These are phyloP conservation scores for Orthosia incerta DNA, from an alignment of 2,888 invertebrate genomes.

Conservation along the genomic window DNA sequence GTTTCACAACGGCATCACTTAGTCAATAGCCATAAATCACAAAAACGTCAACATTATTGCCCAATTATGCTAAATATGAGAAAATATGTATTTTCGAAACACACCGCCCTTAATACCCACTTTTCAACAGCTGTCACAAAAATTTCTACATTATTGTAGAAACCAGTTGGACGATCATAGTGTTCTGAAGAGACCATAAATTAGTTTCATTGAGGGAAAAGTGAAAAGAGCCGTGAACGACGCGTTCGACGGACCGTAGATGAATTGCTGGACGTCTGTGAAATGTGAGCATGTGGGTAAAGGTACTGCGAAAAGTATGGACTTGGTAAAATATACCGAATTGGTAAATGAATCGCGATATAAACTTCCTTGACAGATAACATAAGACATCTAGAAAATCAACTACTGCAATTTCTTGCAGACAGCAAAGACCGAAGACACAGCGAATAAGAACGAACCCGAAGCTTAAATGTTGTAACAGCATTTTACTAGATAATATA, in stretches of 20 bases:
- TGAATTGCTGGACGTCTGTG: conserved; percentile 47
- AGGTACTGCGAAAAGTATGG: conserved; percentile 1
- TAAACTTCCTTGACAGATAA: too few relatives aligned
- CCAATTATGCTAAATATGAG: background rate
- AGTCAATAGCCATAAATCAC: background rate
- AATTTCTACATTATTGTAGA: conserved; percentile 46
- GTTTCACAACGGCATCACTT: background rate
- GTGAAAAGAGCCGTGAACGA: conserved; percentile 68
- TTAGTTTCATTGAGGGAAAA: conserved; percentile 69
- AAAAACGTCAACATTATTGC: background rate
- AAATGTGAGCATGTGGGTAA: conserved; percentile 43
- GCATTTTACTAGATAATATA: too few relatives aligned
- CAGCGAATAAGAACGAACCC: too few relatives aligned
- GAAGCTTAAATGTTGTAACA: too few relatives aligned
- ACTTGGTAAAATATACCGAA: conserved; percentile 25
- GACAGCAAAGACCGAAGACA: too few relatives aligned
- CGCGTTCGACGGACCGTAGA: conserved; percentile 59
- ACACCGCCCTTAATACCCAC: conserved; percentile 16
- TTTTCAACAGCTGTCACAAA: conserved; percentile 12
- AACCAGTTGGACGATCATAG: conserved; percentile 28
- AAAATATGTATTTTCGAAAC: conserved; percentile 20
- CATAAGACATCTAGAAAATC: background rate
- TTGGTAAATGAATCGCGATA: background rate
- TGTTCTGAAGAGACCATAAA: conserved; percentile 45
- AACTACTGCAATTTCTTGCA: too few relatives aligned